Base-by-base conservation (phyloP, 1,140 invertebrate species). In the Bombus pyrosoma region DNA sequence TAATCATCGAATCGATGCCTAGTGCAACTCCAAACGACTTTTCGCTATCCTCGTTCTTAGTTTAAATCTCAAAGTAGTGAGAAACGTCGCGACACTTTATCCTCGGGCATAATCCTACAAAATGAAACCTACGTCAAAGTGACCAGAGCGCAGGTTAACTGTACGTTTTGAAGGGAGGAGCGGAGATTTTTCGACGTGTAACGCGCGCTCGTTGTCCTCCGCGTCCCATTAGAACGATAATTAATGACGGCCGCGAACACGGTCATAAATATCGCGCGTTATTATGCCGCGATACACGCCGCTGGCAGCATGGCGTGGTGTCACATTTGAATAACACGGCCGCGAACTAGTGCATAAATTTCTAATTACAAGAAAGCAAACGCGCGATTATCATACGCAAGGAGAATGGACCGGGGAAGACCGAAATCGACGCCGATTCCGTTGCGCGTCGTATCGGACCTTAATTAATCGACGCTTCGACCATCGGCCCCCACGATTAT, bases 281-380 rank as follows among this genome's bases (percentile, higher is more conserved):
- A 88, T 91, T 91, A 91, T 75, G 84, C 77, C 87, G 89, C 80
- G 86, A 91, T 91, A 92, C 85, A 90, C 88, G 85, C 82, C 57
- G 83, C 75, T 39, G 88, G 85, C 80, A 59, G 18, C 84, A 41
- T 39, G 76, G 90, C 92, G 85, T 91, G 92, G 87, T 94, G 93
- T 94, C 94, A 94, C 93, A 94, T 94, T 94, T 94, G 93, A 94
- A 94, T 94, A 94, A 94, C 94, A 94, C 80, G 93, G 74, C 90
- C 87, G 88, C 89, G 75, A 93, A 94, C 93, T 94, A 94, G 93
- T 94, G 93, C 93, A 94, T 94, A 94, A 94, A 94, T 94, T 94
- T 94, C 91, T 94, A 94, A 94, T 94, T 94, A 94, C 94, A 94
- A 94, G 94, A 90, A 92, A 91, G 89, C 89, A 90, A 92, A 86